Base-by-base conservation (phyloP, 1,140 invertebrate genomes). In the Bombus breviceps region DNA sequence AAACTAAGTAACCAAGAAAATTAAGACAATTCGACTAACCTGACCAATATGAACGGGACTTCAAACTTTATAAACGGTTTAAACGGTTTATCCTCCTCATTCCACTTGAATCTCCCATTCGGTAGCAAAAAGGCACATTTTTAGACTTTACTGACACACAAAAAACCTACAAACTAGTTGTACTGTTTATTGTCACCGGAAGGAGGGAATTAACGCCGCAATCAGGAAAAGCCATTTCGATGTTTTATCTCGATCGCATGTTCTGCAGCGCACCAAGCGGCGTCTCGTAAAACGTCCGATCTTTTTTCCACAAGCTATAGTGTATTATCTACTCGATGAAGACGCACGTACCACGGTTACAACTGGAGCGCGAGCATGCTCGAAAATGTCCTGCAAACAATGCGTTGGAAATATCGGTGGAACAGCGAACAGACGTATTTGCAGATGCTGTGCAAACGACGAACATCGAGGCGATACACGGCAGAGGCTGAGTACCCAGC, bases 381-480 rank as follows among this genome's bases (percentile, higher is more conserved):
- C 25, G 53, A n/a, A 76, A n/a, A 57, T 76, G 74, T 8, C 25
- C 74, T 0, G 53, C 34, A 57, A 76, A 76, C 32, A 59, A 57
- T n/a, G 74, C 74, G 34, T 28, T 39, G 74, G 53, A 59, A 59
- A 76, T 76, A 76, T 76, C 13, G 34, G 5, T 22, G 12, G 34
- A 76, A 76, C 43, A 37, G 43, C 1, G 73, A 74, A 28, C 53
- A 59, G 73, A 18, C 34, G 25, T 76, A 37, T 76, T 76, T 76
- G 34, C 74, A 76, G 53, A 76, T 22, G 53, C 32, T 76, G 53
- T 57, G 74, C 74, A 76, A 76, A 76, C 74, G 53, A 28, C n/a
- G 74, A 59, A 59, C 53, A 76, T 76, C 74, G 34, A 37, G 18
- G 25, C 53, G 53, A 76, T 59, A 39, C 25, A 59, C 25, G 34